These are phyloP conservation scores for Hypselothyrea guttata DNA, from an alignment of 2,888 invertebrate species.

Conservation along the genomic window DNA sequence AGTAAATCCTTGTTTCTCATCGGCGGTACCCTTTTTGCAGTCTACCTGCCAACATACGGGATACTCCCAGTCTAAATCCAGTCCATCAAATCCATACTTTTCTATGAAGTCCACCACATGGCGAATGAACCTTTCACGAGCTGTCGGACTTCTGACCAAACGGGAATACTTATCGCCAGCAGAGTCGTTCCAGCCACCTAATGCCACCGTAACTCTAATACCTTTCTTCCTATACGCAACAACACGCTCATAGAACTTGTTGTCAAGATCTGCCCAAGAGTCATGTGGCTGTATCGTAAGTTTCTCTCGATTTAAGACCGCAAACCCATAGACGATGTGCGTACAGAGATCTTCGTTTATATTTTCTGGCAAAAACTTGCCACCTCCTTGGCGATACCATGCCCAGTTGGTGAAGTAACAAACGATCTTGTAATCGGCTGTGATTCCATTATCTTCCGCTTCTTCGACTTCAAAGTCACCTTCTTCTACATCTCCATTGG, in stretches of 20 bases:
- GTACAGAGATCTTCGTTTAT: constrained; percentile 94
- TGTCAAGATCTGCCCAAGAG: constrained; percentile 94
- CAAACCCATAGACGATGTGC: constrained; percentile 96
- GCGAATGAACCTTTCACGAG: constrained; percentile 88
- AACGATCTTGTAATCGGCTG: constrained; percentile 88
- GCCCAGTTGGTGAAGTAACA: constrained; percentile 98
- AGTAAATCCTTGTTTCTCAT: constrained; percentile 91
- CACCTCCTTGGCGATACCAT: constrained; percentile 93
- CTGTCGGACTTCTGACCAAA: constrained; percentile 88
- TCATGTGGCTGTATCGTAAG: constrained; percentile 93
- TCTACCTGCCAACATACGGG: constrained; percentile 96
- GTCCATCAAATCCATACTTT: constrained; percentile 92
- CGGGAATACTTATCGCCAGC: constrained; percentile 94
- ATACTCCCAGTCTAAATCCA: constrained; percentile 97
- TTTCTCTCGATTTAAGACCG: constrained; percentile 89
- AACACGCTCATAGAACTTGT: constrained; percentile 95
- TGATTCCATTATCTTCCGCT: constrained; percentile 21
- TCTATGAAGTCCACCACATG: constrained; percentile 90
- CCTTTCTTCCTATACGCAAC: constrained; percentile 88
- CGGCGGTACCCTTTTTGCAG: constrained; percentile 90
- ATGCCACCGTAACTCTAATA: constrained; percentile 91
- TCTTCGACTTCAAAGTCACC: constrained; percentile 52
- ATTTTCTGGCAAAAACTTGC: constrained; percentile 91
- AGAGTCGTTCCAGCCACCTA: constrained; percentile 98
- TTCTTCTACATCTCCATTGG: constrained; percentile 73